phyloP scores from a whole-genome alignment of 2,888 invertebrate species.

The Nomada ruficornis region DNA sequence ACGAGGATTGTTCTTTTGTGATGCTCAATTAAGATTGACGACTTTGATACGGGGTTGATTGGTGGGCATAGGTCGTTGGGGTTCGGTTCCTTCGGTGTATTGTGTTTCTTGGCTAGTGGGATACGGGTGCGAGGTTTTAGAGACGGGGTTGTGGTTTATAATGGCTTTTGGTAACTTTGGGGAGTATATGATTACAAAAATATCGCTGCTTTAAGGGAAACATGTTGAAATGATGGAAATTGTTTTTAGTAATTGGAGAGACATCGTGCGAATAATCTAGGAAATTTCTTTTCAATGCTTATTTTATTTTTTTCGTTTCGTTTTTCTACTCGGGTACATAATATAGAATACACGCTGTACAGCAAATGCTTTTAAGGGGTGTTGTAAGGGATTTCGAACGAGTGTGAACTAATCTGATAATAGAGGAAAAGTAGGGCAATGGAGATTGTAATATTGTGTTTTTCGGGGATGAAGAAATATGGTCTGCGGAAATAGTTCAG shows the following conservation, averaged over 20 bases:
- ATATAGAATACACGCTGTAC: too few relatives aligned
- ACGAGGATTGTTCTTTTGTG: neutral
- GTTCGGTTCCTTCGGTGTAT: neutral
- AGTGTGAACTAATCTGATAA: neutral
- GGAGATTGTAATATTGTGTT: neutral
- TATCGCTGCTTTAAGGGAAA: too few relatives aligned
- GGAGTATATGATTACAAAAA: too few relatives aligned
- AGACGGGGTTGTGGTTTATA: too few relatives aligned
- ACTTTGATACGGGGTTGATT: constrained; percentile 1
- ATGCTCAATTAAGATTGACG: constrained; percentile 5
- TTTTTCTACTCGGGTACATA: too few relatives aligned
- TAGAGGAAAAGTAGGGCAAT: neutral
- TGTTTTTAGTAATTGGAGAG: too few relatives aligned
- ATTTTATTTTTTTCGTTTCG: too few relatives aligned
- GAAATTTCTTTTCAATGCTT: too few relatives aligned
- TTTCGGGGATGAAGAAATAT: neutral
- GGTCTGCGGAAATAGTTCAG: neutral
- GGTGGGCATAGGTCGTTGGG: neutral
- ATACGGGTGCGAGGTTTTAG: neutral
- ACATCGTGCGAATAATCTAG: too few relatives aligned
- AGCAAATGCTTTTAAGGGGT: neutral
- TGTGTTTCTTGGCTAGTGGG: neutral
- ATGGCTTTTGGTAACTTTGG: too few relatives aligned
- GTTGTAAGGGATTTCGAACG: constrained; percentile 1
- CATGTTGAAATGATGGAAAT: too few relatives aligned